Evolutionary conservation across 1,140 invertebrate species (phyloP).

Genomic region (Cotesia chilonis): DNA sequence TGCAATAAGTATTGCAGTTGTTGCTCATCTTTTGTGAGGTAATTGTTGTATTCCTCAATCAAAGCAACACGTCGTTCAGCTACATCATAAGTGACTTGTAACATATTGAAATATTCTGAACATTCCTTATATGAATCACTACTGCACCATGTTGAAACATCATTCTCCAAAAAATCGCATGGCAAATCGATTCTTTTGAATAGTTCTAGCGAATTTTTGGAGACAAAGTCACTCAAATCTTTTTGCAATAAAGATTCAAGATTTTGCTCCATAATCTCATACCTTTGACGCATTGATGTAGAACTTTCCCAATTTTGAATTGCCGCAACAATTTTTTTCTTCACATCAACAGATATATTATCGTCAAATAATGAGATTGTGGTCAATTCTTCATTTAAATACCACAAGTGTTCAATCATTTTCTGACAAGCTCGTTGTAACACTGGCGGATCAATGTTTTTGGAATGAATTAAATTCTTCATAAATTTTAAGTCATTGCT

Average conservation of each 20-base stretch:
- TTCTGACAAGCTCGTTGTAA: constrained; percentile 23
- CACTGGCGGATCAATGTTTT: constrained; percentile 22
- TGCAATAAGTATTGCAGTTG: no score
- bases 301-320: neutral
- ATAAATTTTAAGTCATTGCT: constrained; percentile 37
- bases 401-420: constrained; percentile 30
- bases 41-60: neutral
- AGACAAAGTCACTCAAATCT: neutral
- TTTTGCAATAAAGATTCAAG: neutral
- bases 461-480: constrained; percentile 30
- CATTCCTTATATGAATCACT: neutral
- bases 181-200: neutral
- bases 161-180: neutral
- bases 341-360: neutral
- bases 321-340: neutral
- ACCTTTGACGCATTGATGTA: neutral
- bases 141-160: neutral
- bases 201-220: neutral
- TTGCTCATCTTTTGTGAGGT: neutral
- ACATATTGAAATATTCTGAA: no score
- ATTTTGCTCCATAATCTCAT: neutral
- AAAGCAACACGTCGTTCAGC: no score
- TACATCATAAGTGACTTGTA: no score
- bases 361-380: constrained; percentile 5
- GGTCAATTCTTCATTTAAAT: constrained; percentile 29